These are phyloP conservation scores for Syrrhaptes paradoxus DNA, from an alignment of 2,113 vertebrate species.

Conservation along the genomic window DNA sequence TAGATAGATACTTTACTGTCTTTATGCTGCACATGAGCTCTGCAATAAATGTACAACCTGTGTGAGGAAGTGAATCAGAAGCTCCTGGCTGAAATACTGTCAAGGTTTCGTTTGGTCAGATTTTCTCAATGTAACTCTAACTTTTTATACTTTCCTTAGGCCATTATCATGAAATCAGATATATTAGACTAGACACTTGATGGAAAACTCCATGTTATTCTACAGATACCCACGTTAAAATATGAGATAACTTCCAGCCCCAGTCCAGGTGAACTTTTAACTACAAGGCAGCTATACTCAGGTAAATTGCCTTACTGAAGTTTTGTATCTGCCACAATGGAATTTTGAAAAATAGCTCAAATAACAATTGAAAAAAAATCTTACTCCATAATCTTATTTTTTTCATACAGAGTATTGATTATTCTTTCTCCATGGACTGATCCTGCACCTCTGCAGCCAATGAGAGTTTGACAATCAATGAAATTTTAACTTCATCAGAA, in stretches of 20 bases:
- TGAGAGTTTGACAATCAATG: background rate
- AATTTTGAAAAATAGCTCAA: background rate
- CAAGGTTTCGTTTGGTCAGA: conserved; percentile 15
- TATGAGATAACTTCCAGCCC: background rate
- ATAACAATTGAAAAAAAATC: background rate
- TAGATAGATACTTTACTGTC: conserved; percentile 16
- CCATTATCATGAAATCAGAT: background rate
- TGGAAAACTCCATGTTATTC: background rate
- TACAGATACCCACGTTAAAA: background rate
- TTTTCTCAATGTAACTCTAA: background rate
- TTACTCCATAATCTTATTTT: background rate
- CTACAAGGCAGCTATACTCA: background rate
- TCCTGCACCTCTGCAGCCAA: background rate
- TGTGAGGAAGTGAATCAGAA: background rate
- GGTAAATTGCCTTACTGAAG: background rate
- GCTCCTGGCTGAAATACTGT: background rate
- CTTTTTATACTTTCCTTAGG: background rate
- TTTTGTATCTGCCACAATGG: background rate
- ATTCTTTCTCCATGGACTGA: background rate
- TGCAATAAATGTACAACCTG: background rate
- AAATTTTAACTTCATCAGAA: background rate
- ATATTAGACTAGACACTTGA: background rate
- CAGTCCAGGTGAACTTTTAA: background rate
- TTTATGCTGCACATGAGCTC: conserved; percentile 12
- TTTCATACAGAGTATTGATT: background rate